A percentile compares a stretch with the other conserved stretches of the same genome.
phyloP scores from a whole-genome alignment of 2,797 vertebrate species.

The Urophycis tenuis region DNA sequence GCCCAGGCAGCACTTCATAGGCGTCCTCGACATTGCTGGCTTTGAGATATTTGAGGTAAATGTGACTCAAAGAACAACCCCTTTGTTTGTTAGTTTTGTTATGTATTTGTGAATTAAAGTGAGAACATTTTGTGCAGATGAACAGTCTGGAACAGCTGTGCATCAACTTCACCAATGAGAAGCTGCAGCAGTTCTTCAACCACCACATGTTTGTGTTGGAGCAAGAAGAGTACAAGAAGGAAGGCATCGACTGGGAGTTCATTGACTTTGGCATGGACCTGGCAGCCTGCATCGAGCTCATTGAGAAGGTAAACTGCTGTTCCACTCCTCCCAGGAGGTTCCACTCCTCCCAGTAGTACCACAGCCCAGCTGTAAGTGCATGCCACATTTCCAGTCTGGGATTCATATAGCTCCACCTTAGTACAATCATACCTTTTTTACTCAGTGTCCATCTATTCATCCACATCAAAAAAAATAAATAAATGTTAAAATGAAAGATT shows the following conservation, averaged over 20 bases:
- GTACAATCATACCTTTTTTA: background rate
- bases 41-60: constrained; percentile 84
- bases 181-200: constrained; percentile 82
- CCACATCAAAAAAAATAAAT: background rate
- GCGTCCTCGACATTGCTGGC: constrained; percentile 79
- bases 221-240: constrained; percentile 63
- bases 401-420: background rate
- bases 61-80: background rate
- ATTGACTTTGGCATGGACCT: constrained; percentile 71
- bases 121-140: constrained; percentile 43
- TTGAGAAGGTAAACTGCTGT: constrained; percentile 50
- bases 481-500: background rate
- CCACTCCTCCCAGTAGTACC: background rate
- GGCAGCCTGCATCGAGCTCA: constrained; percentile 71
- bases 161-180: constrained; percentile 82
- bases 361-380: background rate
- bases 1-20: constrained; percentile 77
- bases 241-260: constrained; percentile 62
- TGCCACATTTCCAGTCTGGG: background rate
- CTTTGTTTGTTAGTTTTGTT: background rate
- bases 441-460: background rate
- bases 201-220: constrained; percentile 77
- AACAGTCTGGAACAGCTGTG: constrained; percentile 80
- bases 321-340: background rate
- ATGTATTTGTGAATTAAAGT: background rate